phyloP scores from a whole-genome alignment of 1,140 invertebrate species.

The Bicyclus anynana region DNA sequence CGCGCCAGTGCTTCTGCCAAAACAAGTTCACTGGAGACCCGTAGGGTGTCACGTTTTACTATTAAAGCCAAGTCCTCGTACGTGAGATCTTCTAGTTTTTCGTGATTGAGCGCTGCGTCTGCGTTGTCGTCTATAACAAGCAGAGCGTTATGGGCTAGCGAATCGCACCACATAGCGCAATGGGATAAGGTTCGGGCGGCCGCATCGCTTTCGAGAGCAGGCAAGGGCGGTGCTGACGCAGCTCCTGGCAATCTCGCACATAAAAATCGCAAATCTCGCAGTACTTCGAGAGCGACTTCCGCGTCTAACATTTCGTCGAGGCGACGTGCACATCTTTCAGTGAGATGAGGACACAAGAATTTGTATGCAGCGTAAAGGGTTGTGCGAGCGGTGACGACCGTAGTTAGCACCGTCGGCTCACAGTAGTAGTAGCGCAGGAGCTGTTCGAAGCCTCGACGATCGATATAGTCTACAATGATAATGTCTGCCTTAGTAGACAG shows the following conservation, averaged over 20 bases:
- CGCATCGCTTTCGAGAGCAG: slow-evolving; percentile 45
- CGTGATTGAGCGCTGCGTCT: slow-evolving; percentile 79
- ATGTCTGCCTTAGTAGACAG: slow-evolving; percentile 71
- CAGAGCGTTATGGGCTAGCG: slow-evolving; percentile 80
- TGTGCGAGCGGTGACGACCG: slow-evolving; percentile 80
- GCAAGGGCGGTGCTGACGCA: slow-evolving; percentile 59
- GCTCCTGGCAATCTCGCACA: slow-evolving; percentile 65
- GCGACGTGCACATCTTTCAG: slow-evolving; percentile 79
- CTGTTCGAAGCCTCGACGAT: slow-evolving; percentile 83
- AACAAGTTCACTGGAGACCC: slow-evolving; percentile 76
- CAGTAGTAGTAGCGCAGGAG: slow-evolving; percentile 82
- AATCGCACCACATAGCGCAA: slow-evolving; percentile 76
- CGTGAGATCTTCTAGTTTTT: slow-evolving; percentile 82
- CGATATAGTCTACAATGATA: slow-evolving; percentile 78
- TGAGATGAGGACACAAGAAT: slow-evolving; percentile 81
- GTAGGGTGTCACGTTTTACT: slow-evolving; percentile 79
- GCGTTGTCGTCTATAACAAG: slow-evolving; percentile 80
- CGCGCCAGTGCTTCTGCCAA: slow-evolving; percentile 80
- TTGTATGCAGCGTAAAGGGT: slow-evolving; percentile 83
- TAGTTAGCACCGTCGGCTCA: slow-evolving; percentile 80
- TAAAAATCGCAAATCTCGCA: slow-evolving; percentile 66
- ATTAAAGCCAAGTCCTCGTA: slow-evolving; percentile 79
- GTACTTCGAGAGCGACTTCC: slow-evolving; percentile 62
- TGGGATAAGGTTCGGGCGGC: slow-evolving; percentile 55
- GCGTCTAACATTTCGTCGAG: slow-evolving; percentile 75